Percentiles rank a stretch among this genome's conserved stretches.
phyloP scores from a whole-genome alignment of 2,797 vertebrate species.

The Pipistrellus pipistrellus region DNA sequence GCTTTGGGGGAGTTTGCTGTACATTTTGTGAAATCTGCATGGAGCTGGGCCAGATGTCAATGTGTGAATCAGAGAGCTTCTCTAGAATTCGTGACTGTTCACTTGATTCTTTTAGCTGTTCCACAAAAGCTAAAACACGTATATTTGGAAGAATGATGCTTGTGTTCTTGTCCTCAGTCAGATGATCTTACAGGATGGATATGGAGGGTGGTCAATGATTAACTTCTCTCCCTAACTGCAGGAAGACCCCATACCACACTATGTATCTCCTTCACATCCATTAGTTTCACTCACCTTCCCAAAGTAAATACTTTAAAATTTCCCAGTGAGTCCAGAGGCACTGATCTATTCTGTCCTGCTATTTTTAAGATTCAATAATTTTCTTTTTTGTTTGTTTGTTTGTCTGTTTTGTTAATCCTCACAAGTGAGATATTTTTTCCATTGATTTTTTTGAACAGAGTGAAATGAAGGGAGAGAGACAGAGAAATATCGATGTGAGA shows the following conservation, averaged over 20 bases:
- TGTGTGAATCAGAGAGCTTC: slow-evolving; percentile 33
- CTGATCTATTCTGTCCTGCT: not conserved
- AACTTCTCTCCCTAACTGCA: not conserved
- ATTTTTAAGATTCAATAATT: not conserved
- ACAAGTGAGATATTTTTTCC: no score
- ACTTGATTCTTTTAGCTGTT: slow-evolving; percentile 4
- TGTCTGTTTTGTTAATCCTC: no score
- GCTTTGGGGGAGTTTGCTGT: slow-evolving; percentile 28
- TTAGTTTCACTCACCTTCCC: not conserved
- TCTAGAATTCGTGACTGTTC: not conserved
- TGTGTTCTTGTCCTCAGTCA: not conserved
- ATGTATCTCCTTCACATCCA: not conserved
- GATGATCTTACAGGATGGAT: not conserved
- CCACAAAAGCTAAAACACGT: no score
- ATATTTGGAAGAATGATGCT: not conserved
- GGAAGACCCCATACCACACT: fast-evolving
- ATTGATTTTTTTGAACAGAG: no score
- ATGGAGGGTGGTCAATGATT: fast-evolving
- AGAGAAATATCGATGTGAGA: no score
- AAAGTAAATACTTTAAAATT: not conserved
- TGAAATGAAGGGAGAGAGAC: no score
- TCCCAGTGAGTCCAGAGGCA: not conserved
- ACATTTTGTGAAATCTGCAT: slow-evolving; percentile 37
- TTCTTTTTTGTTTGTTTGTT: not conserved
- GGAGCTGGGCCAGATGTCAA: slow-evolving; percentile 55